A percentile compares a stretch with the other conserved stretches of the same genome.
Evolutionary conservation across 2,113 vertebrate genomes (phyloP).

Genomic region (Vicugna pacos): DNA sequence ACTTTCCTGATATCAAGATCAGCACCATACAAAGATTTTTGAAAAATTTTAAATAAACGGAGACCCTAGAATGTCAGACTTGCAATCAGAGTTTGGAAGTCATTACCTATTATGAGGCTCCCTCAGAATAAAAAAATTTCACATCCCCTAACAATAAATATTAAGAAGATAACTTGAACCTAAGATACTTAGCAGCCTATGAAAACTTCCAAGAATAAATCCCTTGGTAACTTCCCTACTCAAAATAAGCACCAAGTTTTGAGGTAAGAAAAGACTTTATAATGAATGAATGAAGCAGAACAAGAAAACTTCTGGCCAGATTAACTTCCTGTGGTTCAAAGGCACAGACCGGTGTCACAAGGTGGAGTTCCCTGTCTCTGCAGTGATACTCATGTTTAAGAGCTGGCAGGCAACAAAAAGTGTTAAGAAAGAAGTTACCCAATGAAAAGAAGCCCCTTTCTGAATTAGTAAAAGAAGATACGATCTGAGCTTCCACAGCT

Average conservation of each 20-base stretch:
- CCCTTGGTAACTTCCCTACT: neutral
- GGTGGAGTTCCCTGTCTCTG: neutral
- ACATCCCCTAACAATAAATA: neutral
- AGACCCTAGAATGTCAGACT: neutral
- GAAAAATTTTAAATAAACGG: slow-evolving; percentile 22
- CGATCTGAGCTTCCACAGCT: neutral
- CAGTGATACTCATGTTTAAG: neutral
- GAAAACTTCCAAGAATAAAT: neutral
- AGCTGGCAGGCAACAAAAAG: neutral
- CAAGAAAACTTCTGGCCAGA: neutral
- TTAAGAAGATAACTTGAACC: neutral
- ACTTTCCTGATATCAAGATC: slow-evolving; percentile 29
- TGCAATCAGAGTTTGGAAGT: neutral
- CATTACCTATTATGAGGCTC: neutral
- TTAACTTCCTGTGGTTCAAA: neutral
- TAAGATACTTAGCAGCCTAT: neutral
- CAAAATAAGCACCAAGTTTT: slow-evolving; percentile 4
- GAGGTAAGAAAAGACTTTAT: neutral
- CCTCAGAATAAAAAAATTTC: neutral
- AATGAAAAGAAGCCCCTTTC: neutral
- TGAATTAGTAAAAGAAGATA: neutral
- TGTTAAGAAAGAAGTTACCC: neutral
- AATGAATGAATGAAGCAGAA: neutral
- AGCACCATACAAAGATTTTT: slow-evolving; percentile 26
- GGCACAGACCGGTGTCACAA: neutral